Conservation (phyloP, 1,140 invertebrate species). For the Leptinotarsa texana region DNA sequence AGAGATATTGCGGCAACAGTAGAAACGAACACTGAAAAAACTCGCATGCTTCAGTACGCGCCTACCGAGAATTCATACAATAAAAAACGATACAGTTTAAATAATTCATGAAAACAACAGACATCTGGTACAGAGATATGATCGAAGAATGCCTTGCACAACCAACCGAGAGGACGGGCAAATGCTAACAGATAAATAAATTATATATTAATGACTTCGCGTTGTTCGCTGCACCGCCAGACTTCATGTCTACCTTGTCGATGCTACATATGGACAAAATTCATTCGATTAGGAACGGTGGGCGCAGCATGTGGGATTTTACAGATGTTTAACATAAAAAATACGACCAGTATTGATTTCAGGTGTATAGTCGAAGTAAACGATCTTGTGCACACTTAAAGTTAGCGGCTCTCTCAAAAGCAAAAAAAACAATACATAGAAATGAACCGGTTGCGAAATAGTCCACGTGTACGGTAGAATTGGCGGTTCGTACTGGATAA, state of each 20-base stretch:
- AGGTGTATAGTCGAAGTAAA: too few species aligned
- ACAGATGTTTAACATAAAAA: neutral
- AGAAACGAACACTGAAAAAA: too few species aligned
- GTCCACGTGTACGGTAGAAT: too few species aligned
- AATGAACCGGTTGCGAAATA: too few species aligned
- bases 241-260: slow-evolving; percentile 9
- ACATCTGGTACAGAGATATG: slow-evolving; percentile 2
- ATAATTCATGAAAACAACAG: neutral
- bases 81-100: neutral
- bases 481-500: too few species aligned
- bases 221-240: neutral
- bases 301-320: neutral
- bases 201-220: slow-evolving; percentile 1
- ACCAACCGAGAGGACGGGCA: neutral
- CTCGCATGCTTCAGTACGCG: neutral
- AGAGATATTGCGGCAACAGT: too few species aligned
- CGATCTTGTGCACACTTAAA: too few species aligned
- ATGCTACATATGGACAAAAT: neutral
- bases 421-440: too few species aligned
- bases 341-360: neutral
- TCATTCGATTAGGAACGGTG: neutral
- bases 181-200: neutral
- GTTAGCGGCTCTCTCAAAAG: too few species aligned
- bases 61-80: slow-evolving; percentile 7
- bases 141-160: slow-evolving; percentile 10